Evolutionary conservation across 2,113 vertebrate species (phyloP).

Genomic region (Delphinus delphis): DNA sequence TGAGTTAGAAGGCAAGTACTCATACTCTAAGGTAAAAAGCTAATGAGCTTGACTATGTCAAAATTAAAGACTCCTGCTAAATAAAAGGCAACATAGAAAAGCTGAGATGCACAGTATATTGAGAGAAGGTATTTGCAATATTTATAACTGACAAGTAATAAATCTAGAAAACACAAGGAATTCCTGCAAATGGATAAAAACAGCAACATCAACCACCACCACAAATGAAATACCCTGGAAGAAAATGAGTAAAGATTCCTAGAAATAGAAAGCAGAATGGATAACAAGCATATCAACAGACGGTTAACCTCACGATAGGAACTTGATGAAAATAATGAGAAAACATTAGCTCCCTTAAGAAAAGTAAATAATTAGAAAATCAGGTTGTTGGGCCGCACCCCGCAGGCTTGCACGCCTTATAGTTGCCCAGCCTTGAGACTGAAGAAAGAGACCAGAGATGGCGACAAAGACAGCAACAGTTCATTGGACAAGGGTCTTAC

Average conservation of each 20-base stretch:
- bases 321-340: background rate
- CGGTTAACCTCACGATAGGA: background rate
- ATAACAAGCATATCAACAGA: background rate
- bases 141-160: background rate
- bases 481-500: background rate
- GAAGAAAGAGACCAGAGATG: background rate
- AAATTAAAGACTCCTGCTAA: background rate
- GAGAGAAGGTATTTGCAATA: background rate
- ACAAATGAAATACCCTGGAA: background rate
- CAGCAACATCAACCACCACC: background rate
- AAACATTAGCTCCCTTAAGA: background rate
- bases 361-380: background rate
- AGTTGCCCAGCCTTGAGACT: background rate
- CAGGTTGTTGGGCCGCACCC: background rate
- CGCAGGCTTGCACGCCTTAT: background rate
- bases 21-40: background rate
- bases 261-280: background rate
- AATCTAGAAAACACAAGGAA: background rate
- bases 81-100: background rate
- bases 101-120: background rate
- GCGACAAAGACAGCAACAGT: background rate
- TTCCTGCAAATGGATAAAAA: background rate
- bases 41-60: background rate
- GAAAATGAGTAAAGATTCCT: background rate
- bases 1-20: background rate